These are phyloP conservation scores for Notocelia uddmanniana DNA, from an alignment of 2,888 invertebrate species.

Conservation along the genomic window DNA sequence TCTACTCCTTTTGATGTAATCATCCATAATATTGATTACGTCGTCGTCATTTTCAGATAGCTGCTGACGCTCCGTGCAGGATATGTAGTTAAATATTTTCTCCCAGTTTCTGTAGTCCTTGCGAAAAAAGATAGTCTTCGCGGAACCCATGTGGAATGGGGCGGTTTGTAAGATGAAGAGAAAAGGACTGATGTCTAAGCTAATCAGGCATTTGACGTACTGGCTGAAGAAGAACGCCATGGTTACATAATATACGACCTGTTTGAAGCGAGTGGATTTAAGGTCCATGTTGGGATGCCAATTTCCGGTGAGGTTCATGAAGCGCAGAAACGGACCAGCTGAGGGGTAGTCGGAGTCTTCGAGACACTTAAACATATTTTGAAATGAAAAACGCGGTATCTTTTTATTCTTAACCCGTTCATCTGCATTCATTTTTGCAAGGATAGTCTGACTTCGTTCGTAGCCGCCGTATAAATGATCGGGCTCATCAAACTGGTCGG, in stretches of 20 bases:
- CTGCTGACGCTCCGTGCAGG: constrained; percentile 61
- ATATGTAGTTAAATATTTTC: constrained; percentile 62
- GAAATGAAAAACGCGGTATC: constrained; percentile 6
- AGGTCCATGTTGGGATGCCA: constrained; percentile 62
- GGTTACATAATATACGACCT: constrained; percentile 57
- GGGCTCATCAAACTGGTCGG: constrained; percentile 12
- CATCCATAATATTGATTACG: constrained; percentile 52
- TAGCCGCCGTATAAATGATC: constrained; percentile 23
- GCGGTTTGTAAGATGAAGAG: constrained; percentile 65
- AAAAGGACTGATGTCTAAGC: constrained; percentile 56
- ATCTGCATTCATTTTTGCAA: constrained; percentile 16
- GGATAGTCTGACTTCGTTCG: constrained; percentile 18
- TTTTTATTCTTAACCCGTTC: constrained; percentile 9
- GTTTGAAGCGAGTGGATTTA: constrained; percentile 55
- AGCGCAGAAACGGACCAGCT: constrained; percentile 63
- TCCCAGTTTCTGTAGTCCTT: constrained; percentile 64
- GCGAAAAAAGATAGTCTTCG: constrained; percentile 64
- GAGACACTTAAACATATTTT: constrained; percentile 52
- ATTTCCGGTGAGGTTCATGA: constrained; percentile 60
- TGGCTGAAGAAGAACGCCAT: constrained; percentile 64
- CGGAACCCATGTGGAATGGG: constrained; percentile 70
- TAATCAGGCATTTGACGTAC: constrained; percentile 63
- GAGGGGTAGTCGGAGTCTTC: constrained; percentile 65
- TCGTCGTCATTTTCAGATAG: constrained; percentile 51
- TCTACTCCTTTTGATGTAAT: constrained; percentile 62